Conservation (phyloP, 2,888 invertebrate genomes). For the Zootermopsis nevadensis region DNA sequence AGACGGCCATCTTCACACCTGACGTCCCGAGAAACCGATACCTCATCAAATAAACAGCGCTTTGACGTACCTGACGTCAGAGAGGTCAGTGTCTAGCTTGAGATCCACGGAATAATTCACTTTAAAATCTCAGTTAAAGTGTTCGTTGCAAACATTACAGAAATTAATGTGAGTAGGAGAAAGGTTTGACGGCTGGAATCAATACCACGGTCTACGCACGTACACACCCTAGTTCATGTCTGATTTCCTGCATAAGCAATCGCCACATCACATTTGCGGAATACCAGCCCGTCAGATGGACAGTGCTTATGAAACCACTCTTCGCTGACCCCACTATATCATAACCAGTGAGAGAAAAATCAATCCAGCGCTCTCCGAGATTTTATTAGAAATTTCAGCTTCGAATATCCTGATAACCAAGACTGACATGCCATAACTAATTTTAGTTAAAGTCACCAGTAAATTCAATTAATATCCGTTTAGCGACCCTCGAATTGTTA, state of each 20-base stretch:
- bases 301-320: not conserved
- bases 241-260: not conserved
- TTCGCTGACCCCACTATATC: not conserved
- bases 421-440: too few species aligned
- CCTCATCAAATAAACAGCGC: too few species aligned
- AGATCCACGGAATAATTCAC: not conserved
- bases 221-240: not conserved
- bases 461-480: too few species aligned
- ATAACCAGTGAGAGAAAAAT: too few species aligned
- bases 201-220: not conserved
- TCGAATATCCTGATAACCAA: too few species aligned
- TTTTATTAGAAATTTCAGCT: too few species aligned
- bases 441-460: too few species aligned
- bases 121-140: not conserved
- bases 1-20: too few species aligned
- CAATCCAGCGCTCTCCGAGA: too few species aligned
- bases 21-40: too few species aligned
- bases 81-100: not conserved
- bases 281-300: not conserved
- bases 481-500: too few species aligned
- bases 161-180: not conserved
- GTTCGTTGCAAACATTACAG: not conserved
- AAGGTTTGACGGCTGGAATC: not conserved
- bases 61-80: too few species aligned
- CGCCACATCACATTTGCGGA: not conserved